A percentile compares a stretch with the other conserved stretches of the same genome.
These are phyloP conservation scores for Arctia plantaginis DNA, from an alignment of 2,888 invertebrate species.

Conservation along the genomic window DNA sequence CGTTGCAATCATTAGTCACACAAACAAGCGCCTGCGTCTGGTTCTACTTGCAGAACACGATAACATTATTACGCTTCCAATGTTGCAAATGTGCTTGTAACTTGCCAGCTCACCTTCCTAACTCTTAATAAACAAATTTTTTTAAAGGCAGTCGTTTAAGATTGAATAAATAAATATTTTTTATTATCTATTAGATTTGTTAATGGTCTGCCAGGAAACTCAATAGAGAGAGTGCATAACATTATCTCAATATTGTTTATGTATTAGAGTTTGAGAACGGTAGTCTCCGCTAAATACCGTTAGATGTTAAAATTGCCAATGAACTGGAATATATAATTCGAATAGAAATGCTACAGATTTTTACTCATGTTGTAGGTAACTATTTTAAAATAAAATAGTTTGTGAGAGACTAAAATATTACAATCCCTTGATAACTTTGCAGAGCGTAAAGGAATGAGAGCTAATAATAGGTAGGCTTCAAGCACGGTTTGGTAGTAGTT, in stretches of 20 bases:
- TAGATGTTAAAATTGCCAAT: constrained; percentile 63
- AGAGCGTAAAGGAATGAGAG: neutral
- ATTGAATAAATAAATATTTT: constrained; percentile 28
- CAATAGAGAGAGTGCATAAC: constrained; percentile 46
- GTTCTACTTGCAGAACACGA: constrained; percentile 49
- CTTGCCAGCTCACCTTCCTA: neutral
- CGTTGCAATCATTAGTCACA: constrained; percentile 50
- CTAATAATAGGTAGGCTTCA: too few species aligned
- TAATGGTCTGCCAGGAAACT: constrained; percentile 48
- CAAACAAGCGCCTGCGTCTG: constrained; percentile 38
- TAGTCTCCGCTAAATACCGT: constrained; percentile 58
- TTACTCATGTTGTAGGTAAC: constrained; percentile 25
- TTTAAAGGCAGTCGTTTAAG: constrained; percentile 13
- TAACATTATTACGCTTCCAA: constrained; percentile 46
- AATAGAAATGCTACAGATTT: constrained; percentile 43
- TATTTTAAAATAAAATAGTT: constrained; percentile 24
- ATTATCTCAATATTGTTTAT: constrained; percentile 60
- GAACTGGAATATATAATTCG: constrained; percentile 56
- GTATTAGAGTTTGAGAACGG: constrained; percentile 64
- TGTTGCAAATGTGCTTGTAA: constrained; percentile 28
- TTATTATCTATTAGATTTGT: constrained; percentile 53
- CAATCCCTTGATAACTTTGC: constrained; percentile 8
- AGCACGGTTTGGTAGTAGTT: too few species aligned
- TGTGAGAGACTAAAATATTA: constrained; percentile 28
- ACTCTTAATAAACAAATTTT: constrained; percentile 3